Percentiles rank a stretch among this genome's conserved stretches.
phyloP scores from a whole-genome alignment of 2,888 invertebrate genomes.

The Gymnosoma rotundatum region DNA sequence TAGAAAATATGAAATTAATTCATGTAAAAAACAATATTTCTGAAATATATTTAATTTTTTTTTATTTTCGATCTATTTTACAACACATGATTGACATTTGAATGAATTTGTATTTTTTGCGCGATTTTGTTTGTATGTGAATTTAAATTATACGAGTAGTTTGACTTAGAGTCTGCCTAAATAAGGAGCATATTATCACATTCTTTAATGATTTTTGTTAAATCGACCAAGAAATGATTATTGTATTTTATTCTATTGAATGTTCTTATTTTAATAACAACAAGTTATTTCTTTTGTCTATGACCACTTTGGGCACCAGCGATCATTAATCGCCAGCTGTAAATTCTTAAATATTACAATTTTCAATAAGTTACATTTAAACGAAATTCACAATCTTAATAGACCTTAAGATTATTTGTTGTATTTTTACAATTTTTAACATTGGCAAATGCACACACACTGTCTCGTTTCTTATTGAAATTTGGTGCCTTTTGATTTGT shows the following conservation, averaged over 20 bases:
- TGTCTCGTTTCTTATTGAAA: slow-evolving; percentile 1
- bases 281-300: slow-evolving; percentile 56
- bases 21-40: not conserved
- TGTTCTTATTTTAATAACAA: slow-evolving; percentile 66
- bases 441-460: slow-evolving; percentile 19
- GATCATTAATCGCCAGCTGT: slow-evolving; percentile 56
- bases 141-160: not conserved
- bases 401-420: not conserved
- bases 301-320: slow-evolving; percentile 24
- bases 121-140: not conserved
- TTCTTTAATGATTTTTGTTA: slow-evolving; percentile 23
- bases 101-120: too few species aligned
- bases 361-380: slow-evolving; percentile 50
- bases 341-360: slow-evolving; percentile 27
- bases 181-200: slow-evolving; percentile 3
- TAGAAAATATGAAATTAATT: not conserved
- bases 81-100: not conserved
- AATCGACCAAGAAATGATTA: slow-evolving; percentile 41
- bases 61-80: not conserved
- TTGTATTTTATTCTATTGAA: not conserved
- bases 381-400: slow-evolving; percentile 48
- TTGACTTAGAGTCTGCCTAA: not conserved
- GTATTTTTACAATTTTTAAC: slow-evolving; percentile 18
- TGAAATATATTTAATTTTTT: not conserved
- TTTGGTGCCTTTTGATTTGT: slow-evolving; percentile 72